These are phyloP conservation scores for Desmodus rotundus DNA, from an alignment of 2,113 vertebrate species.

Conservation along the genomic window DNA sequence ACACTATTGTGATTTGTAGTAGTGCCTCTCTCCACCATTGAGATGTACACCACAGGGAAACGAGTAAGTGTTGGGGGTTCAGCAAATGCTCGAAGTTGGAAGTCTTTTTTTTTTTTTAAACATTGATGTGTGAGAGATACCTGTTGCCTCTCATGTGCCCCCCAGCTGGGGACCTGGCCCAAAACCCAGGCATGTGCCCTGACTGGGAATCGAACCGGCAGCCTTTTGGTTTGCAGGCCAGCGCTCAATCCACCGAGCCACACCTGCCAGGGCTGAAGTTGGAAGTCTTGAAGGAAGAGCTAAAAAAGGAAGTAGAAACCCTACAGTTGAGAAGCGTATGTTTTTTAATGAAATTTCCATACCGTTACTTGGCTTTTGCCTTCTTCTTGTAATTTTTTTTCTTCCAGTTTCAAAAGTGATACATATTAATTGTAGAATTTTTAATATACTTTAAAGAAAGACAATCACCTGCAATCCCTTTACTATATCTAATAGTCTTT, in stretches of 20 bases:
- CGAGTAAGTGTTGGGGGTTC: not conserved
- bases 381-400: not conserved
- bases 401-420: not conserved
- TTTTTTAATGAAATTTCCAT: not conserved
- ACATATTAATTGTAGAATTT: not conserved
- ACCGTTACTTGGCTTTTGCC: not conserved
- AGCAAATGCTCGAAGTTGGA: not conserved
- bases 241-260: too few species aligned
- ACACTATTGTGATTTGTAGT: not conserved
- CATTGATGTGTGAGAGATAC: too few species aligned
- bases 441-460: not conserved
- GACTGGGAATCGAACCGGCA: too few species aligned
- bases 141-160: too few species aligned
- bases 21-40: not conserved
- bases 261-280: too few species aligned
- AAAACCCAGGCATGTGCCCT: too few species aligned
- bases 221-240: too few species aligned
- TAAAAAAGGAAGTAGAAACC: not conserved
- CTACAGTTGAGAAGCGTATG: not conserved
- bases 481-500: not conserved
- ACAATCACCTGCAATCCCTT: not conserved
- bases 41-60: not conserved
- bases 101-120: too few species aligned
- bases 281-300: not conserved
- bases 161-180: too few species aligned